Evolutionary conservation across 2,113 vertebrate species (phyloP).

Genomic region (Dipodomys ordii): DNA sequence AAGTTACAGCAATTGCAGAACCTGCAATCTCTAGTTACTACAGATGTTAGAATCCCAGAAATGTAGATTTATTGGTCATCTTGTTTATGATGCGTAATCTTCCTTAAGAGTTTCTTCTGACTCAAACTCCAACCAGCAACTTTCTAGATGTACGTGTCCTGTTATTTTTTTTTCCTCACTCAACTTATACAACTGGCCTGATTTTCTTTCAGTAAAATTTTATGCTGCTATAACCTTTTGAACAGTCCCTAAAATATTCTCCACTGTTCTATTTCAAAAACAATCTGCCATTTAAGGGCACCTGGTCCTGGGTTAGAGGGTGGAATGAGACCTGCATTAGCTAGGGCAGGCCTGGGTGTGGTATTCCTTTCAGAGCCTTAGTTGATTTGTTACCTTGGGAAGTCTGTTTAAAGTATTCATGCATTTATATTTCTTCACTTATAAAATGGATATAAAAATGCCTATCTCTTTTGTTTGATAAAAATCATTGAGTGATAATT

Average conservation of each 20-base stretch:
- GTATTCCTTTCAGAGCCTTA: neutral
- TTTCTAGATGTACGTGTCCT: neutral
- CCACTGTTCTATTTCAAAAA: neutral
- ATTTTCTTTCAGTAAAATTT: slow-evolving; percentile 27
- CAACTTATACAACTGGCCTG: neutral
- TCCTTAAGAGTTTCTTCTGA: neutral
- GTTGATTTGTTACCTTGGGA: neutral
- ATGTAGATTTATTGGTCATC: neutral
- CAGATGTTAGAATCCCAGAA: neutral
- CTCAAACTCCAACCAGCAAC: neutral
- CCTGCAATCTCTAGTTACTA: neutral
- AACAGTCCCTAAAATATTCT: neutral
- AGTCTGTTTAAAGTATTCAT: neutral
- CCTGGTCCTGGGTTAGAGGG: neutral
- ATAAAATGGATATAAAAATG: neutral
- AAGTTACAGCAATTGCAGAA: neutral
- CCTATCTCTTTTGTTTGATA: neutral
- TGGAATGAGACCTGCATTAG: neutral
- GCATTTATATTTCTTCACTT: neutral
- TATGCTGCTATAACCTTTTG: neutral
- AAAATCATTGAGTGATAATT: neutral
- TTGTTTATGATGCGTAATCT: neutral
- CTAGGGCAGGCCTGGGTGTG: neutral
- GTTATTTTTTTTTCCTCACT: neutral
- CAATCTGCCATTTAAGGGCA: neutral